Evolutionary conservation across 2,888 invertebrate species (phyloP).

Genomic region (Cistogaster globosa): DNA sequence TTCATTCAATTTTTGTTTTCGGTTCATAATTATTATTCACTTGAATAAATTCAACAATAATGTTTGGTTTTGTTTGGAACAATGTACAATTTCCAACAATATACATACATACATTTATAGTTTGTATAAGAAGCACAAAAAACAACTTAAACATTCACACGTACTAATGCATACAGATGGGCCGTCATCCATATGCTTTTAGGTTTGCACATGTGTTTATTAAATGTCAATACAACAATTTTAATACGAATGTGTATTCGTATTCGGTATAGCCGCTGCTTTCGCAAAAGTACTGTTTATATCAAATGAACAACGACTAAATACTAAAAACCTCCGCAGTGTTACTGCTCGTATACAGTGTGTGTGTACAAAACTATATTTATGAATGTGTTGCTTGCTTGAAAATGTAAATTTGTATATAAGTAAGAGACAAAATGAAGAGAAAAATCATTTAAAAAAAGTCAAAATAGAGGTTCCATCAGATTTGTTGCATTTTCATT

Average conservation of each 20-base stretch:
- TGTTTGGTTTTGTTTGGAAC: background rate
- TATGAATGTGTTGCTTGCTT: too few species aligned
- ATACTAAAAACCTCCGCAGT: background rate
- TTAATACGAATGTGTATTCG: background rate
- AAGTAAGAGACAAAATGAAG: too few species aligned
- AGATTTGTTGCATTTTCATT: too few species aligned
- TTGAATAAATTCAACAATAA: too few species aligned
- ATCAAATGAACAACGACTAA: slow-evolving; percentile 1
- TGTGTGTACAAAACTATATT: background rate
- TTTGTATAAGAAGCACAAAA: background rate
- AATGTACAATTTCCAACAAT: too few species aligned
- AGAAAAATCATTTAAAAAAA: too few species aligned
- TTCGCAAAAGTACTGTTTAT: background rate
- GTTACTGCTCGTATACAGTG: background rate
- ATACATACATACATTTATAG: background rate
- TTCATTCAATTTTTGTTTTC: too few species aligned
- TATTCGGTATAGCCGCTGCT: background rate
- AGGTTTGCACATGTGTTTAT: background rate
- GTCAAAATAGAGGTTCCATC: too few species aligned
- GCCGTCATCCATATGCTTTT: too few species aligned
- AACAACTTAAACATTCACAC: background rate
- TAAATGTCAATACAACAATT: background rate
- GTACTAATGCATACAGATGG: too few species aligned
- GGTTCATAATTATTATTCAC: too few species aligned
- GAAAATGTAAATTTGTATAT: too few species aligned